These are phyloP conservation scores for Petrocephalus schoutedeni DNA, from an alignment of 2,797 vertebrate genomes.

Conservation along the genomic window DNA sequence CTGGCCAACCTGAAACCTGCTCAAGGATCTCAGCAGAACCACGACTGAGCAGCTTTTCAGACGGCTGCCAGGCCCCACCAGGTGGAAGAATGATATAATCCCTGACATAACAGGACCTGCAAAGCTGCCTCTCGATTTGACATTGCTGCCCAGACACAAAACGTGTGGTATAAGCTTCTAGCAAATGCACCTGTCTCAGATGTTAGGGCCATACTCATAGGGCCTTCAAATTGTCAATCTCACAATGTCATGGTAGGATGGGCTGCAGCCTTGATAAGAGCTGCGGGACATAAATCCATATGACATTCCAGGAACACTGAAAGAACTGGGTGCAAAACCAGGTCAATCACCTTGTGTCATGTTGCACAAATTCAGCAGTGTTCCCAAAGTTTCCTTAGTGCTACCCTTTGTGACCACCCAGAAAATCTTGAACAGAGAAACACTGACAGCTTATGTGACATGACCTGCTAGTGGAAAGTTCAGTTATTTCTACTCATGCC, in stretches of 20 bases:
- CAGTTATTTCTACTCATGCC: not conserved
- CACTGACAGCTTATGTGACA: not conserved
- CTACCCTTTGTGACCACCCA: not conserved
- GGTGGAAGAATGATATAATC: constrained; percentile 4
- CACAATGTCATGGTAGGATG: not conserved
- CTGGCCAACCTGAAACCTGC: constrained; percentile 1
- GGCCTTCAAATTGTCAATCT: not conserved
- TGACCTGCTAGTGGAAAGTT: not conserved
- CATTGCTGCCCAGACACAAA: not conserved
- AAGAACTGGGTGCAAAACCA: not conserved
- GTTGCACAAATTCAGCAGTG: not conserved
- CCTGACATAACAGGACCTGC: not conserved
- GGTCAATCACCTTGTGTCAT: not conserved
- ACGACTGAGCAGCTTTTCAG: not conserved
- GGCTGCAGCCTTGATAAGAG: not conserved
- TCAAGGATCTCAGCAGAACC: not conserved
- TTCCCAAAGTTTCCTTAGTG: not conserved
- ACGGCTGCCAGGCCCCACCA: not conserved
- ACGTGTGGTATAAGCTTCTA: constrained; percentile 7
- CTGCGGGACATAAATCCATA: not conserved
- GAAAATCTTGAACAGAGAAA: not conserved
- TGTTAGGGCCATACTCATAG: not conserved
- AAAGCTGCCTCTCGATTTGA: not conserved
- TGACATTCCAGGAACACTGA: not conserved
- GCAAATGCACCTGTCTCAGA: not conserved